Evolutionary conservation across 2,888 invertebrate species (phyloP), one percentile per base, ranked within the genome.

Genomic region (Melolontha melolontha): DNA sequence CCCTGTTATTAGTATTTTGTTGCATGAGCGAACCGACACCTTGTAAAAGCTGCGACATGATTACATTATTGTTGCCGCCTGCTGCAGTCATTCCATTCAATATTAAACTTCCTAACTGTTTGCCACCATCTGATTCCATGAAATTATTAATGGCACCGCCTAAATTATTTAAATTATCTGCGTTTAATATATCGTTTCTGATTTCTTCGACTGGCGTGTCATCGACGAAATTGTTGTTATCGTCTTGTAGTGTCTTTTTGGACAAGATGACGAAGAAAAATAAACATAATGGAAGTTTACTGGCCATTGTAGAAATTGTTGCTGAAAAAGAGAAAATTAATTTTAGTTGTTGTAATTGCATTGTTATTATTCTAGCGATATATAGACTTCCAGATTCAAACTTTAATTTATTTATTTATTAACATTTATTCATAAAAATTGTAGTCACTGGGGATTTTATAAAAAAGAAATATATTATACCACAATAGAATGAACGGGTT

Each of bases 101-200:
- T n/a, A 76, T 14, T 72, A 85, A 75, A 1, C 84, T 77, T 0
- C 83, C 84, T 16, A 88, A 77, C 75, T 88, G 87, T 77, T 88
- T 88, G 0, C 87, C 89, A 27, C 87, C 86, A 64, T 89, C 90
- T 0, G 90, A 88, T 74, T 92, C 90, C 86, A 93, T 87, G 54
- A 93, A 85, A 34, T 85, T 87, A 0, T 89, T 90, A 8, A 93
- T 84, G 52, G 92, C 83, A 7, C 87, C 88, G 0, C 91, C 91
- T 0, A 93, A 83, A 1, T 87, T 88, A 0, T 86, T 87, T 52
- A 88, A 79, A 0, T 86, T 86, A 8, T 85, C 83, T 40, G 83
- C 59, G 29, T 59, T 59, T 29, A 59, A 27, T 5, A 59, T 17
- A 10, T 59, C 59, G 29, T 59, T 59, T 59, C 27, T 59, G 22